Evolutionary conservation across 2,888 invertebrate genomes (phyloP).

Genomic region (Lamellibrachia columna): DNA sequence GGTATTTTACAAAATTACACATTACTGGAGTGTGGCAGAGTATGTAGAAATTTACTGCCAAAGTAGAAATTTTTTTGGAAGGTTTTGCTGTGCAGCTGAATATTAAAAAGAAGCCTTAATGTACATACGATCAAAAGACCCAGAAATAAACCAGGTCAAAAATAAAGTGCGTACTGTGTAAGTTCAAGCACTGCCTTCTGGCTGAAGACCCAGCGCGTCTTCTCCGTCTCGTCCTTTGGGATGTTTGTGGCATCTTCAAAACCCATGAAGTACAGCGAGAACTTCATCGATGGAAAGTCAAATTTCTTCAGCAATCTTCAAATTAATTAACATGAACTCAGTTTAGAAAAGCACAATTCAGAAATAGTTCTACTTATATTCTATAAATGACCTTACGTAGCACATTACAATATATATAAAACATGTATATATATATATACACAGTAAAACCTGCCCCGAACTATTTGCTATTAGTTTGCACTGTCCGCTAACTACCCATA

Average conservation of each 20-base stretch:
- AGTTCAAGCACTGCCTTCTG: constrained; percentile 89
- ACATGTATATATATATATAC: constrained; percentile 22
- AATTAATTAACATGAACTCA: constrained; percentile 18
- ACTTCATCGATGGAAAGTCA: constrained; percentile 89
- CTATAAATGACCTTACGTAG: background rate
- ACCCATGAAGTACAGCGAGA: constrained; percentile 90
- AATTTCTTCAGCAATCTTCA: constrained; percentile 79
- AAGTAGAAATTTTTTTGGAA: no score
- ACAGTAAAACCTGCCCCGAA: background rate
- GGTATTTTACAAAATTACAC: background rate
- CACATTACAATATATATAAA: background rate
- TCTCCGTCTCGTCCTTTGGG: constrained; percentile 76
- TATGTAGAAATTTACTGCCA: no score
- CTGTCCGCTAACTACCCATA: no score
- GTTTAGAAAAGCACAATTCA: no score
- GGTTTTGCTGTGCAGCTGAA: background rate
- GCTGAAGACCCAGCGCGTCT: constrained; percentile 81
- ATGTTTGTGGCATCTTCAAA: constrained; percentile 82
- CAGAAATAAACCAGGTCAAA: background rate
- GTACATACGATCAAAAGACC: background rate
- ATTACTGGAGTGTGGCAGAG: no score
- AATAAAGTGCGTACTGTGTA: constrained; percentile 80
- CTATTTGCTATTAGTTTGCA: no score
- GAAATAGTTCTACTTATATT: background rate
- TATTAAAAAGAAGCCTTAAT: background rate